phyloP scores from a whole-genome alignment of 2,888 invertebrate species.

The Zygogramma bicolorata region DNA sequence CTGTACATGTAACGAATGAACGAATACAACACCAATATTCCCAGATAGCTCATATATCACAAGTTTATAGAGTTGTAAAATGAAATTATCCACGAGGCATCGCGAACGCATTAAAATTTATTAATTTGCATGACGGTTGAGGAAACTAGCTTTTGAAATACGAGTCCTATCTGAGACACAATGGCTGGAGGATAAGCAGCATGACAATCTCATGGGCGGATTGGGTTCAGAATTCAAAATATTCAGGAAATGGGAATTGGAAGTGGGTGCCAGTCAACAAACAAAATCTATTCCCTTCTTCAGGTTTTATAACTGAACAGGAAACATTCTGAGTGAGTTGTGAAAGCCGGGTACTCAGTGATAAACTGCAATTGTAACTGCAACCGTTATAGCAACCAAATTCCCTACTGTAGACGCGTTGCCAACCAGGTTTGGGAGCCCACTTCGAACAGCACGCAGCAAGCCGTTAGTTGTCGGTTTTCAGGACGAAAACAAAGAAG shows the following conservation, averaged over 20 bases:
- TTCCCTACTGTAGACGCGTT: slow-evolving; percentile 17
- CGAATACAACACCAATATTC: neutral
- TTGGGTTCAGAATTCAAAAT: too few species aligned
- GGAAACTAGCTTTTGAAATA: neutral
- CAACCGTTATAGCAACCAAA: slow-evolving; percentile 17
- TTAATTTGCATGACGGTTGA: neutral
- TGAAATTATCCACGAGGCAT: neutral
- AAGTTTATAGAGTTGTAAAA: neutral
- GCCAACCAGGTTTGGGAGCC: slow-evolving; percentile 11
- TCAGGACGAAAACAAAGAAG: slow-evolving; percentile 1
- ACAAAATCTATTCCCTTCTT: too few species aligned
- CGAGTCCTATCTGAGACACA: neutral
- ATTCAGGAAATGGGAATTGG: too few species aligned
- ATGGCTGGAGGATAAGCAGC: neutral
- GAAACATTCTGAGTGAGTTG: too few species aligned
- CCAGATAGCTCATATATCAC: neutral
- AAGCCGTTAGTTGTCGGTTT: slow-evolving; percentile 19
- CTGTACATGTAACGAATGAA: neutral
- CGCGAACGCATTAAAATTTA: neutral
- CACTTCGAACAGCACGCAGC: slow-evolving; percentile 11
- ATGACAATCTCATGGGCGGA: too few species aligned
- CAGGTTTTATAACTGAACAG: too few species aligned
- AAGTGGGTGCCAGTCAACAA: too few species aligned
- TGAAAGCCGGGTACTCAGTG: neutral
- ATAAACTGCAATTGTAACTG: slow-evolving; percentile 3